Percentiles rank a stretch among this genome's conserved stretches.
These are phyloP conservation scores for Sitta carolinensis DNA, from an alignment of 2,797 vertebrate species.

Conservation along the genomic window DNA sequence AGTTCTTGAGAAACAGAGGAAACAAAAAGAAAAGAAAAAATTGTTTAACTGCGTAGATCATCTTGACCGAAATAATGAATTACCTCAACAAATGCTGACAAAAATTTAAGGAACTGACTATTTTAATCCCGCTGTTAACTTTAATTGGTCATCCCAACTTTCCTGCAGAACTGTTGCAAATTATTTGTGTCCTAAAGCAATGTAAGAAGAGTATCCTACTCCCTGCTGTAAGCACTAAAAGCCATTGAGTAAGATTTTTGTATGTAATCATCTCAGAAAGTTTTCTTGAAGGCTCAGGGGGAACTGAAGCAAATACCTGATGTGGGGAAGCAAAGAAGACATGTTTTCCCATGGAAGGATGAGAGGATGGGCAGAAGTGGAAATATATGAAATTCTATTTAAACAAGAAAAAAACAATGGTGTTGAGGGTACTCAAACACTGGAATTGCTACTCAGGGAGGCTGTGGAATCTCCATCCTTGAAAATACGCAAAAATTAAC, in stretches of 20 bases:
- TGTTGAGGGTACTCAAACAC: background rate
- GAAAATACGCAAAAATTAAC: background rate
- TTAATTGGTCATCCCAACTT: background rate
- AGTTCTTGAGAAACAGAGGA: background rate
- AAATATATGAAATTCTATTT: background rate
- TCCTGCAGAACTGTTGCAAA: background rate
- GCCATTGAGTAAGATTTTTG: background rate
- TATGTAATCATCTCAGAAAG: background rate
- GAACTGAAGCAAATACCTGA: background rate
- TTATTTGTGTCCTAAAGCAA: background rate
- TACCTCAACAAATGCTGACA: background rate
- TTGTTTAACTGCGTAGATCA: background rate
- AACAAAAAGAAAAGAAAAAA: background rate
- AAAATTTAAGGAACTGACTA: background rate
- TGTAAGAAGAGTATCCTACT: background rate
- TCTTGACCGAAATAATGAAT: background rate
- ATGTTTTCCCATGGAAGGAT: background rate
- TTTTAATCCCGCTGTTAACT: background rate
- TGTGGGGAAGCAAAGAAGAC: background rate
- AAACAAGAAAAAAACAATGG: background rate
- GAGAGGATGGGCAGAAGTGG: background rate
- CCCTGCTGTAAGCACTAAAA: background rate
- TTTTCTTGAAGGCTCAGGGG: background rate
- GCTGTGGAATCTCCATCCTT: background rate
- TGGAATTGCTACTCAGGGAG: background rate